Conservation (phyloP, 2,113 vertebrate species). For the Laticauda laticaudata region DNA sequence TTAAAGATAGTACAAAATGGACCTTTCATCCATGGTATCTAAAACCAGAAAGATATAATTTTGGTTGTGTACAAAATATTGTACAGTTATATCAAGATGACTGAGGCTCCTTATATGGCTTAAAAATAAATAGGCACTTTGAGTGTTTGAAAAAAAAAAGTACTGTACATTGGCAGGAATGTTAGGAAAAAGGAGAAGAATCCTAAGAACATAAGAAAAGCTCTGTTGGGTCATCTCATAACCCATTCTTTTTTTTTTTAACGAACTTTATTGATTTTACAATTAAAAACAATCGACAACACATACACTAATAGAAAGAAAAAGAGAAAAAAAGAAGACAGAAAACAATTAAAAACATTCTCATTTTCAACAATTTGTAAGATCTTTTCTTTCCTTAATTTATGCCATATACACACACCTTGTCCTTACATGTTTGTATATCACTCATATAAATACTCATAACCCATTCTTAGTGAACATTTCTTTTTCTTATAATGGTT, state of each 20-base stretch:
- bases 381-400: too few relatives aligned
- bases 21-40: background rate
- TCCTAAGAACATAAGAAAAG: background rate
- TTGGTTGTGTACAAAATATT: background rate
- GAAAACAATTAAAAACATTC: too few relatives aligned
- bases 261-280: too few relatives aligned
- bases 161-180: background rate
- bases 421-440: too few relatives aligned
- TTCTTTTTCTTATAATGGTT: background rate
- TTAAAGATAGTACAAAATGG: background rate
- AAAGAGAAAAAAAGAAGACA: too few relatives aligned
- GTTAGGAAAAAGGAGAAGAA: background rate
- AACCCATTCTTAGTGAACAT: background rate
- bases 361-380: too few relatives aligned
- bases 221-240: background rate
- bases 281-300: too few relatives aligned
- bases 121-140: background rate
- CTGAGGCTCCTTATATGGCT: background rate
- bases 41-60: background rate
- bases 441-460: background rate
- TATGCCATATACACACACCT: too few relatives aligned
- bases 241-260: background rate
- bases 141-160: background rate
- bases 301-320: too few relatives aligned
- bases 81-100: background rate